Percentiles rank a stretch among this genome's conserved stretches.
These are phyloP conservation scores for Petrosia ficiformis DNA, from an alignment of 37 sponge, comb jelly and placozoan species.

Conservation along the genomic window DNA sequence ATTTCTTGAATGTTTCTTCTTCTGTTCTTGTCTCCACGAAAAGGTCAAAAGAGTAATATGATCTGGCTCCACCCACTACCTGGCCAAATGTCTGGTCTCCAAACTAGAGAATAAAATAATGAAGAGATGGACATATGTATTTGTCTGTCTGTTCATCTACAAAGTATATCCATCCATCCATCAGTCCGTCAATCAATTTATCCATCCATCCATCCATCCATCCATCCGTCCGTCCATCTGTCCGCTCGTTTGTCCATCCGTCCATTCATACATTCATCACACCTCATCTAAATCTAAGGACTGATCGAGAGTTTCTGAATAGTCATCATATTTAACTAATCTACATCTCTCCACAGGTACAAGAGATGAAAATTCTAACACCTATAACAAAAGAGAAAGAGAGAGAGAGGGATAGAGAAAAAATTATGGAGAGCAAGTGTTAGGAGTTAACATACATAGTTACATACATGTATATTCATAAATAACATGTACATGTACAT, in stretches of 20 bases:
- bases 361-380: constrained; percentile 41
- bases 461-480: too few relatives aligned
- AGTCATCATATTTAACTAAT: constrained; percentile 86
- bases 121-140: too few relatives aligned
- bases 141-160: too few relatives aligned
- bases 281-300: constrained; percentile 84
- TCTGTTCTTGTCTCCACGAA: constrained; percentile 68
- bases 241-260: too few relatives aligned
- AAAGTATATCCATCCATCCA: constrained; percentile 2
- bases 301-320: constrained; percentile 78
- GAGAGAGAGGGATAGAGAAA: constrained; percentile 3
- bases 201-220: too few relatives aligned
- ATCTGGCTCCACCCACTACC: constrained; percentile 70
- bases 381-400: constrained; percentile 28
- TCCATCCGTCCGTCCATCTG: too few relatives aligned
- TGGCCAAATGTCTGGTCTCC: constrained; percentile 59
- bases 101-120: neutral
- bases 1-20: constrained; percentile 58
- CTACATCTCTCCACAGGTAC: constrained; percentile 80
- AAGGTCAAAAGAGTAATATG: constrained; percentile 79
- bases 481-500: too few relatives aligned
- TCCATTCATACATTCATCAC: neutral
- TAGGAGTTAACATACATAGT: neutral
- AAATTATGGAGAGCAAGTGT: neutral
- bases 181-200: too few relatives aligned